These are phyloP conservation scores for Nyctalus aviator DNA, from an alignment of 2,797 vertebrate species.

Conservation along the genomic window DNA sequence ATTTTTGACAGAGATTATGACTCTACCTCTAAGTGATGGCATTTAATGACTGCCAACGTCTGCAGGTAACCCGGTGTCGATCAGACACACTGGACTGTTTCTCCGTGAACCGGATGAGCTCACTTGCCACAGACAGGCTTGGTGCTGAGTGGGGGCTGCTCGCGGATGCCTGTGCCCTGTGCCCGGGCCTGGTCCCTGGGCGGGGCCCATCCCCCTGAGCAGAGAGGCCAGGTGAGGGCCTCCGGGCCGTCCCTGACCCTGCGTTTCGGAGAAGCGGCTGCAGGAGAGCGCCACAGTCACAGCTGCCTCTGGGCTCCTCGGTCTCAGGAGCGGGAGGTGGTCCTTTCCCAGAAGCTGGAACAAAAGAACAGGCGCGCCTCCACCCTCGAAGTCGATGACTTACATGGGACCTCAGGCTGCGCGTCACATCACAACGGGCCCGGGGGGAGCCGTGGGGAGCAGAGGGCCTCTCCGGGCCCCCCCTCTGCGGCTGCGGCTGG, in stretches of 20 bases:
- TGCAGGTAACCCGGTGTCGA: neutral
- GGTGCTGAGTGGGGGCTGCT: neutral
- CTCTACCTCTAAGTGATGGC: neutral
- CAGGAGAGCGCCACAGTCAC: constrained; percentile 64
- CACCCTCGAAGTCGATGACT: constrained; percentile 88
- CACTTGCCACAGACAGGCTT: neutral
- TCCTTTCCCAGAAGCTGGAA: constrained; percentile 72
- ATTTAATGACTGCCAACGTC: neutral
- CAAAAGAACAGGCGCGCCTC: constrained; percentile 81
- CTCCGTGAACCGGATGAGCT: neutral
- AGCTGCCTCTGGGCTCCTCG: neutral
- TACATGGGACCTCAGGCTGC: constrained; percentile 86
- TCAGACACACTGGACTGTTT: neutral
- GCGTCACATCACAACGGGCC: constrained; percentile 84
- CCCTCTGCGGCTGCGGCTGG: constrained; percentile 91
- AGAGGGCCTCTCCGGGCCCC: constrained; percentile 90
- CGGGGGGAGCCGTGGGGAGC: constrained; percentile 25
- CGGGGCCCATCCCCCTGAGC: neutral
- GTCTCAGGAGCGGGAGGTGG: constrained; percentile 72
- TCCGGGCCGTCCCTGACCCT: constrained; percentile 53
- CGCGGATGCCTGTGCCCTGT: neutral
- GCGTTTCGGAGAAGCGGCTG: neutral
- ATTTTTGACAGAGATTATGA: neutral
- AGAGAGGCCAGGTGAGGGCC: constrained; percentile 15
- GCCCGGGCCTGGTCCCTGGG: neutral